Evolutionary conservation across 2,797 vertebrate species (phyloP).

Genomic region (Anas bahamensis): DNA sequence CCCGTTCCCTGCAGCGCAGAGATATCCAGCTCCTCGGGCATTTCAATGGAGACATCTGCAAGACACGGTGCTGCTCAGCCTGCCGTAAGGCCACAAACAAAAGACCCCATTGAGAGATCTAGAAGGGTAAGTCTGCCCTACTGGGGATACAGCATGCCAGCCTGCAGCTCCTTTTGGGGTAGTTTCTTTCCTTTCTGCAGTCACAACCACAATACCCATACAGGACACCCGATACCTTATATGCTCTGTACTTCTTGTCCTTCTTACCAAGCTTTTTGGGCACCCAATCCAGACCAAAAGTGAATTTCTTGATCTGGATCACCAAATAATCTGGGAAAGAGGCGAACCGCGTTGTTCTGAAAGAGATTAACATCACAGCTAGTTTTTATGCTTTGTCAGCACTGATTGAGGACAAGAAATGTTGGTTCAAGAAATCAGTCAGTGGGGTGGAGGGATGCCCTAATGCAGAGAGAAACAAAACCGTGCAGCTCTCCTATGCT

Average conservation of each 20-base stretch:
- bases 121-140: background rate
- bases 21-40: conserved; percentile 95
- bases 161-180: background rate
- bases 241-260: background rate
- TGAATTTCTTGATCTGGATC: conserved; percentile 99
- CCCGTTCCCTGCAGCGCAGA: conserved; percentile 89
- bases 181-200: background rate
- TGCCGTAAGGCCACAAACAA: background rate
- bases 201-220: background rate
- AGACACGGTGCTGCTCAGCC: background rate
- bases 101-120: background rate
- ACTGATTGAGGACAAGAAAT: background rate
- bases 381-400: background rate
- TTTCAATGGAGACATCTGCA: conserved; percentile 96
- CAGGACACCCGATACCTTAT: background rate
- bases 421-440: background rate
- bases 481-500: background rate
- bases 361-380: conserved; percentile 27
- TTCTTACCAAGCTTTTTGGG: conserved; percentile 97
- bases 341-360: conserved; percentile 96
- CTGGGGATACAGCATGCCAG: background rate
- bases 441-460: background rate
- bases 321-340: conserved; percentile 98
- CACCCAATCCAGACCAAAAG: conserved; percentile 98
- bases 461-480: background rate